Evolutionary conservation across 2,888 invertebrate species (phyloP).

Genomic region (Taenaris catops): DNA sequence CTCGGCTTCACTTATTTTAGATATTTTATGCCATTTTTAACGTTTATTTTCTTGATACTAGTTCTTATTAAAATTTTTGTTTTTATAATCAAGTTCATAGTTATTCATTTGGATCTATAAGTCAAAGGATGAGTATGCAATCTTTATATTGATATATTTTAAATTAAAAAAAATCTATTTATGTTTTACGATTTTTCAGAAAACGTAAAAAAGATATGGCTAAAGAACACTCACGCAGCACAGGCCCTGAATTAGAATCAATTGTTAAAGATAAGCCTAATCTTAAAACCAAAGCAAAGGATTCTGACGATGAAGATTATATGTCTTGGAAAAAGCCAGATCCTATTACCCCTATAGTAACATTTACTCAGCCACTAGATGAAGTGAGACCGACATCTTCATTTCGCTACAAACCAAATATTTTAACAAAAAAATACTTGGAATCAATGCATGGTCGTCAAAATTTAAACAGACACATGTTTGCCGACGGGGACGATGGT

Average conservation of each 20-base stretch:
- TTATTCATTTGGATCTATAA: constrained; percentile 4
- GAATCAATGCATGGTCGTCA: constrained; percentile 65
- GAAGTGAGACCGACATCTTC: constrained; percentile 47
- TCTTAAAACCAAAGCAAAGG: constrained; percentile 59
- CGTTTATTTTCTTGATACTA: not conserved
- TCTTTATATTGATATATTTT: constrained; percentile 2
- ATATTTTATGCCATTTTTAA: constrained; percentile 3
- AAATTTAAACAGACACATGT: constrained; percentile 42
- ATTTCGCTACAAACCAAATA: constrained; percentile 51
- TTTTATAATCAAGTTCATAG: constrained; percentile 2
- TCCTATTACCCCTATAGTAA: constrained; percentile 55
- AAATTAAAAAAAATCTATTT: not conserved
- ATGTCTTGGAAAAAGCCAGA: constrained; percentile 72
- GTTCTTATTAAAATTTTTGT: not conserved
- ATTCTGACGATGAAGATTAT: constrained; percentile 72
- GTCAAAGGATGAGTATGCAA: constrained; percentile 18
- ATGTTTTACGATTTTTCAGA: constrained; percentile 38
- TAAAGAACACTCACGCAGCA: no score
- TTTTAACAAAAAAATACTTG: constrained; percentile 64
- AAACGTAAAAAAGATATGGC: constrained; percentile 62
- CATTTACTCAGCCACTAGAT: constrained; percentile 66
- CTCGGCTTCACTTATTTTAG: no score
- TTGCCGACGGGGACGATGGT: constrained; percentile 86
- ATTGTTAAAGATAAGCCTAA: constrained; percentile 46
- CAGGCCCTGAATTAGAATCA: constrained; percentile 43